A percentile compares a stretch with the other conserved stretches of the same genome.
phyloP scores from a whole-genome alignment of 2,797 vertebrate genomes.

The Diplodus puntazzo region DNA sequence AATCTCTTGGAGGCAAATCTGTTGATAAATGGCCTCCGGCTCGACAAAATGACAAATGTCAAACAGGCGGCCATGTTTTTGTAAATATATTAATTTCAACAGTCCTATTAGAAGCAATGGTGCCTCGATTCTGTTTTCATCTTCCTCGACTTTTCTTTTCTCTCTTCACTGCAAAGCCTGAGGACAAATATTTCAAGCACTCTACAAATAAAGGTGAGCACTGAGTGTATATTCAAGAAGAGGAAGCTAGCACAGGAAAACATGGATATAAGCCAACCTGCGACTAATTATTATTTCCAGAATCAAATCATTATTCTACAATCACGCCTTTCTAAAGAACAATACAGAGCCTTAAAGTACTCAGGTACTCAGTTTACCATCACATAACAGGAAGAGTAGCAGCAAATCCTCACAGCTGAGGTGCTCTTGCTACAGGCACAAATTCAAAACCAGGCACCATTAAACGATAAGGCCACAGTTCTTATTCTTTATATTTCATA shows the following conservation, averaged over 20 bases:
- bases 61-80: background rate
- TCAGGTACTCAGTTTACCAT: background rate
- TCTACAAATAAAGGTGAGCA: background rate
- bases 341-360: too few relatives aligned
- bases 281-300: too few relatives aligned
- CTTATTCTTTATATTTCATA: background rate
- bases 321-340: too few relatives aligned
- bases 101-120: too few relatives aligned
- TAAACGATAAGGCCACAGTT: background rate
- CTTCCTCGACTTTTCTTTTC: too few relatives aligned
- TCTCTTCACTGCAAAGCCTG: background rate
- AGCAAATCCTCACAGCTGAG: background rate
- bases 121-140: background rate
- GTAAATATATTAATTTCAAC: background rate
- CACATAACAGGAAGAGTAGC: background rate
- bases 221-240: too few relatives aligned
- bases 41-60: background rate
- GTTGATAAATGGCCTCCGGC: background rate
- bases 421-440: background rate
- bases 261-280: too few relatives aligned
- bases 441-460: background rate
- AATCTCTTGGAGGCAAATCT: slow-evolving; percentile 6
- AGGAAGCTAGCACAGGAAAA: too few relatives aligned
- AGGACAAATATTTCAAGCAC: background rate
- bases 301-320: too few relatives aligned